These are phyloP conservation scores for Pampusana beccarii DNA, from an alignment of 2,113 vertebrate genomes.

Conservation along the genomic window DNA sequence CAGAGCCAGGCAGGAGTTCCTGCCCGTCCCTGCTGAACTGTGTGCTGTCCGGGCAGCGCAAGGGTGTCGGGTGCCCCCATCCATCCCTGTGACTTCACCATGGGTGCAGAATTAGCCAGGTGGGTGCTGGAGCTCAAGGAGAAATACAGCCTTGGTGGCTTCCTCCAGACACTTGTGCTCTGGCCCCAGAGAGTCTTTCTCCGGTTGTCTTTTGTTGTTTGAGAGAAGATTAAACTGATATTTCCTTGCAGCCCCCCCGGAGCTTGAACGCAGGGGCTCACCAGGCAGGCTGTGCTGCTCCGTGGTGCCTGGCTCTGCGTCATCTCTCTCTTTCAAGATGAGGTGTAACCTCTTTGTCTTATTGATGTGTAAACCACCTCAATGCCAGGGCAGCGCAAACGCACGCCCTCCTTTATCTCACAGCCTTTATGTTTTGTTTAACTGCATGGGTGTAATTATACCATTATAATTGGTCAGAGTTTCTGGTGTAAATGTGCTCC, in stretches of 20 bases:
- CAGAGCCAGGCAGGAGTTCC: not conserved
- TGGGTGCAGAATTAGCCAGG: not conserved
- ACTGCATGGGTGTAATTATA: slow-evolving; percentile 4
- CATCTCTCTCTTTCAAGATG: not conserved
- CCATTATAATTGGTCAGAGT: not conserved
- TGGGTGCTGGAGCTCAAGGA: not conserved
- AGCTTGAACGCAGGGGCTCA: accelerated
- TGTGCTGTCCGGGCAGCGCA: not conserved
- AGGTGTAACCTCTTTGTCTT: not conserved
- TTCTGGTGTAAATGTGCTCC: not conserved
- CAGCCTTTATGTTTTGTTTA: not conserved
- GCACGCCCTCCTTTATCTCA: not conserved
- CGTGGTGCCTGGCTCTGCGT: not conserved
- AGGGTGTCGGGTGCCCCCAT: not conserved
- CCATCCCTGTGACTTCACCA: not conserved
- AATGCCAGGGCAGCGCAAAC: not conserved
- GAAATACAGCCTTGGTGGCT: not conserved
- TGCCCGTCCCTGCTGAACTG: not conserved
- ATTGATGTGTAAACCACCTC: not conserved
- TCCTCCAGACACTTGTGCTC: not conserved
- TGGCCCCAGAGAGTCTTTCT: not conserved
- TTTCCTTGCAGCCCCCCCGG: not conserved
- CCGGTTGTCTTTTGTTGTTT: not conserved
- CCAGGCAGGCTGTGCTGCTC: not conserved
- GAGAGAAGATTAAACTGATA: not conserved